Base-by-base conservation (phyloP, 2,888 invertebrate species). In the Ormia ochracea region DNA sequence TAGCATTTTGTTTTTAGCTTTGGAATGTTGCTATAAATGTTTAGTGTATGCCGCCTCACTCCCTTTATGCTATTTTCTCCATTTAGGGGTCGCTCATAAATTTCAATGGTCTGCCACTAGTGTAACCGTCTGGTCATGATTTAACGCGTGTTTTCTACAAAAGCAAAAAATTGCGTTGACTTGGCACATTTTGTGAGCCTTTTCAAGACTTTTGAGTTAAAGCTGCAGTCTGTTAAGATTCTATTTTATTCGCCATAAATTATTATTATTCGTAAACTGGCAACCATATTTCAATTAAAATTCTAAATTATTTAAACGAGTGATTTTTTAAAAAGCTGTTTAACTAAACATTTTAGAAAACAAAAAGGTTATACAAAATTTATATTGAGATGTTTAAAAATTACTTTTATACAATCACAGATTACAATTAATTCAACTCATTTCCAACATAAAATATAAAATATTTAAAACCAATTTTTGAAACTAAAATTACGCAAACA, bases 401-500 rank as follows among this genome's bases (percentile, higher is more conserved):
- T 45, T 3, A 10, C 58, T 58, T 28, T 10, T 19, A 28, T 28
- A 2, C n/a, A 21, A 14, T 43, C 23, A 33, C 12, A 23, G 36
- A 56, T 43, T 36, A n/a, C 14, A 58, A 65, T 76, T 76, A 66
- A 69, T 76, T 69, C 36, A 56, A 76, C 63, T 76, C 69, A 76
- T 63, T 69, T 56, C 26, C 2, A 12, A 68, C 48, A 19, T n/a
- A 69, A 45, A 65, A 9, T 41, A 50, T 65, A 28, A 38, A 63
- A 38, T 66, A 6, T 54, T 69, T 61, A 38, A 21, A 41, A 33
- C 21, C n/a, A n/a, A 41, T 41, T 56, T 69, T 56, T 41, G 26
- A 9, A 31, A 63, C 31, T 45, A 26, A 56, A 77, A 76, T 80
- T 76, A 69, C 43, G 36, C 56, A 68, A 80, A 73, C 74, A 82